Conservation (phyloP, 2,888 invertebrate species). For the Clunio marinus region DNA sequence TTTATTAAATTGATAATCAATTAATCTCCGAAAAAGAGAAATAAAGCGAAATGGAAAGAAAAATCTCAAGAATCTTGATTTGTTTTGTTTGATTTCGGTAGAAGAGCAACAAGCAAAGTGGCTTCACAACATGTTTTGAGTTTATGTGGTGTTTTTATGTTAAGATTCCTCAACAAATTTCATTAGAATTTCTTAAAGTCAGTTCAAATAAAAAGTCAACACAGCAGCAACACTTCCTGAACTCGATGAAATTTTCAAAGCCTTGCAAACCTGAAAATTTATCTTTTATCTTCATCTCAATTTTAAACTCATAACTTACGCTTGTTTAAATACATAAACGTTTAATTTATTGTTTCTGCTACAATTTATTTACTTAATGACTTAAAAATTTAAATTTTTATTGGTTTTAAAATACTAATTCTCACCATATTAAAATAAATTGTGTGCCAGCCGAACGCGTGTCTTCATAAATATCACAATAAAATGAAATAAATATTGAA, state of each 20-base stretch:
- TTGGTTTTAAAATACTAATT: conserved; percentile 39
- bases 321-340: too few relatives aligned
- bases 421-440: conserved; percentile 39
- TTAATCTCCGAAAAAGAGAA: conserved; percentile 24
- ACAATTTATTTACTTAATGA: conserved; percentile 37
- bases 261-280: too few relatives aligned
- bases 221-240: too few relatives aligned
- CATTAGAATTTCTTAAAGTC: too few relatives aligned
- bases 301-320: background rate
- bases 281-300: too few relatives aligned
- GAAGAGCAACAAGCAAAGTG: too few relatives aligned
- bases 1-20: conserved; percentile 30
- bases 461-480: conserved; percentile 39
- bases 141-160: too few relatives aligned
- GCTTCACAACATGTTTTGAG: too few relatives aligned
- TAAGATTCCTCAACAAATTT: too few relatives aligned
- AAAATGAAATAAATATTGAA: conserved; percentile 38
- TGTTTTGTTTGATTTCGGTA: background rate
- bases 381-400: conserved; percentile 39
- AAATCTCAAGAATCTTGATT: conserved; percentile 21
- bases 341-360: conserved; percentile 23
- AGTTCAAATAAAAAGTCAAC: too few relatives aligned
- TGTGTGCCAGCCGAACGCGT: conserved; percentile 36
- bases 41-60: conserved; percentile 4
- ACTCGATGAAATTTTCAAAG: too few relatives aligned